Conservation (phyloP, 1,140 invertebrate genomes). For the Drosophila mauritiana region DNA sequence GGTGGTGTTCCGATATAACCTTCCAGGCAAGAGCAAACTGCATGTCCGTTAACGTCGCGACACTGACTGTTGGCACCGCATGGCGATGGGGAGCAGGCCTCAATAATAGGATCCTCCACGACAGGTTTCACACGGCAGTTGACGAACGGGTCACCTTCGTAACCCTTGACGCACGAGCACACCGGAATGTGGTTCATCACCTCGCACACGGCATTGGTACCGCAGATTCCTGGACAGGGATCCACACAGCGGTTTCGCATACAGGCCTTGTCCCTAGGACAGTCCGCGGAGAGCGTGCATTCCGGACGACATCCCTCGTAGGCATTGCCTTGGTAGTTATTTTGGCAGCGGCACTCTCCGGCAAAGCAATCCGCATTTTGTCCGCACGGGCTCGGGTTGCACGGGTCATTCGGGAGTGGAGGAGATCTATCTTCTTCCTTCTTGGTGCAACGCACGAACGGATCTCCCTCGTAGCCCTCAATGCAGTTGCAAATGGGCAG, state of each 20-base stretch:
- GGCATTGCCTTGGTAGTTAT: constrained; percentile 93
- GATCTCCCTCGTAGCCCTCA: constrained; percentile 89
- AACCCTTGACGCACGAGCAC: constrained; percentile 91
- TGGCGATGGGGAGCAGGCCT: constrained; percentile 89
- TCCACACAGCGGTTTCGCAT: constrained; percentile 92
- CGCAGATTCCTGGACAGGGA: constrained; percentile 92
- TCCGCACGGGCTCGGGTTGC: constrained; percentile 92
- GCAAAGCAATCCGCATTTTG: constrained; percentile 92
- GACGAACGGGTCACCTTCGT: constrained; percentile 92
- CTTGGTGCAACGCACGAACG: constrained; percentile 88
- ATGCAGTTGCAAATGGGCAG: constrained; percentile 90
- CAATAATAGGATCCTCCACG: constrained; percentile 87
- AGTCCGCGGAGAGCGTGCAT: constrained; percentile 92
- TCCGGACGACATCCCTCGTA: constrained; percentile 92
- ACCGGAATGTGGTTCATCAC: constrained; percentile 93
- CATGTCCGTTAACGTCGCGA: constrained; percentile 88
- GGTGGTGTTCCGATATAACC: constrained; percentile 92
- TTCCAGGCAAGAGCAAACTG: constrained; percentile 91
- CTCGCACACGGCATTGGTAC: constrained; percentile 93
- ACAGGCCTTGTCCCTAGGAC: constrained; percentile 91
- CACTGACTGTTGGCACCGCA: constrained; percentile 92
- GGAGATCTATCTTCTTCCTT: constrained; percentile 60
- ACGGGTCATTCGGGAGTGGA: constrained; percentile 86
- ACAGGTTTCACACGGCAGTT: constrained; percentile 87
- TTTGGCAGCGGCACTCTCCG: constrained; percentile 90